Evolutionary conservation across 1,140 invertebrate species (phyloP), one percentile per base, ranked within the genome.

Genomic region (Neodiprion virginianus): DNA sequence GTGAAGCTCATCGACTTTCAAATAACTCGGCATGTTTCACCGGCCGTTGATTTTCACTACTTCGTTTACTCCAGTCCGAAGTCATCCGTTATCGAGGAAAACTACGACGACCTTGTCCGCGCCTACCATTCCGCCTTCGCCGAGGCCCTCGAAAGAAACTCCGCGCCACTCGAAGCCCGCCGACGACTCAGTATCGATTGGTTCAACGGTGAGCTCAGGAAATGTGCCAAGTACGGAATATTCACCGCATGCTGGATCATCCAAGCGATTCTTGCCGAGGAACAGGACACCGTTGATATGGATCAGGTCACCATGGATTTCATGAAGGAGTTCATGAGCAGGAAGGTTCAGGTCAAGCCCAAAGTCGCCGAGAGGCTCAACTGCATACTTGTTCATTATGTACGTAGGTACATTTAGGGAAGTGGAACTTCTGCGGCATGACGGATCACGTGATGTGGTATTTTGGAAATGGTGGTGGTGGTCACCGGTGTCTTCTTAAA

Each of bases 1-100:
- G 81, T 83, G 0, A 86, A 86, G 72, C 77, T 89, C 2, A 72
- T 88, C 1, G 87, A 88, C 75, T 88, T 83, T 66, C 88, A 88
- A 78, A 78, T 82, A n/a, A 75, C 79, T 0, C 79, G 87, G 12
- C 79, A 87, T 11, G 72, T 74, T 0, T 86, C 86, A 0, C 21
- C 81, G 1, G 79, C 81, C 0, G 76, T 80, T 8, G 87, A 88
- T 74, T 73, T 88, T 10, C 76, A 77, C 14, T 86, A 88, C 69
- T 83, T 89, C 2, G 72, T 88, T 1, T 88, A 86, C 67, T 77
- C 80, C 11, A 88, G 86, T 72, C 81, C 80, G 0, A 76, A 79
- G 17, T 78, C 78, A 0, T 50, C 73, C 0, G 75, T 88, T 0
- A 79, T 88, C 47, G 76, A 82, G 7, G 48, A 79, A 5, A 50